These are phyloP conservation scores for Trididemnum miniatum DNA, from an alignment of 23 tunicate species.

Conservation along the genomic window DNA sequence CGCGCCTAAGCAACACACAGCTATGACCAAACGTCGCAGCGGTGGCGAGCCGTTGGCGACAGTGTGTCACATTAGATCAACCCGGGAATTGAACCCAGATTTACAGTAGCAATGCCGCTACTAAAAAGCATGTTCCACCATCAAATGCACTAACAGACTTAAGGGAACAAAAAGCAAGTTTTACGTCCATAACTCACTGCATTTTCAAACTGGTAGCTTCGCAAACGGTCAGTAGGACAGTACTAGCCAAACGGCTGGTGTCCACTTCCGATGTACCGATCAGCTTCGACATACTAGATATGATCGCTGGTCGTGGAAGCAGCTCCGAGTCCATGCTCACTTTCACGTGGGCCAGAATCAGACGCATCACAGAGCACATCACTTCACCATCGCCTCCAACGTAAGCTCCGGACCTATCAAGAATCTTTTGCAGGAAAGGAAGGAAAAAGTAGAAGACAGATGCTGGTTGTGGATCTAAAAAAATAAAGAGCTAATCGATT, in stretches of 20 bases:
- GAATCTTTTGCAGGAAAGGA: constrained; percentile 31
- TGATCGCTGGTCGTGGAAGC: constrained; percentile 36
- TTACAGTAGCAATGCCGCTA: too few species aligned
- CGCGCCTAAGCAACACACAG: too few species aligned
- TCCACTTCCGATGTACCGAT: constrained; percentile 51
- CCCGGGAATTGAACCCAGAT: too few species aligned
- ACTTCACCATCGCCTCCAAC: constrained; percentile 10
- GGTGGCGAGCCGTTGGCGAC: too few species aligned
- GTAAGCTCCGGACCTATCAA: constrained; percentile 1
- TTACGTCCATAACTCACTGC: constrained; percentile 20
- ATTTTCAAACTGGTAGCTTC: constrained; percentile 36
- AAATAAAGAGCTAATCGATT: background rate
- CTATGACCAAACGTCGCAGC: too few species aligned
- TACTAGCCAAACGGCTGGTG: constrained; percentile 41
- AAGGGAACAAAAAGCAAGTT: too few species aligned
- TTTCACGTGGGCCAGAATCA: constrained; percentile 32
- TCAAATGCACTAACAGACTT: too few species aligned
- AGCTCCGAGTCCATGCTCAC: constrained; percentile 12
- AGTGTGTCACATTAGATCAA: too few species aligned
- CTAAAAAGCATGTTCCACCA: too few species aligned
- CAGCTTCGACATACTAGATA: constrained; percentile 39
- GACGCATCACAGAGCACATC: constrained; percentile 24
- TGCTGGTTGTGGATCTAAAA: constrained; percentile 22
- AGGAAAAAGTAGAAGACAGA: constrained; percentile 28
- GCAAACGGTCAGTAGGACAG: constrained; percentile 58